phyloP scores from a whole-genome alignment of 2,797 vertebrate species.

The Rhynchonycteris naso region DNA sequence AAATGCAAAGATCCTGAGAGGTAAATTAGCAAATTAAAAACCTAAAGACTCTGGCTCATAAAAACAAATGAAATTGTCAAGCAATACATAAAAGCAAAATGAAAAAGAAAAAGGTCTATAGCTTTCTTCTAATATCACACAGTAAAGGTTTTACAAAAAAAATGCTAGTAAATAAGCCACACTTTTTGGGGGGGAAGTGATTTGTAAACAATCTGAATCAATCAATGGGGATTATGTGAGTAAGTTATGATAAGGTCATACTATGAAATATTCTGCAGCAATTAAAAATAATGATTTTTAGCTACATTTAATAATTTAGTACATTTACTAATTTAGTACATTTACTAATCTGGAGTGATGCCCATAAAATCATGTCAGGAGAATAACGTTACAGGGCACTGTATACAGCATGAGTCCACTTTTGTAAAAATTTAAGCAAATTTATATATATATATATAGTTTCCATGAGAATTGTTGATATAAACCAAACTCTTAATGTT shows the following conservation, averaged over 20 bases:
- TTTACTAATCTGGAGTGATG: background rate
- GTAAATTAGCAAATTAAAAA: background rate
- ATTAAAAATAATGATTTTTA: background rate
- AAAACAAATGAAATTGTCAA: background rate
- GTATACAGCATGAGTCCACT: background rate
- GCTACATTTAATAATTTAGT: background rate
- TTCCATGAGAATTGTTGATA: background rate
- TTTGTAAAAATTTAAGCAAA: background rate
- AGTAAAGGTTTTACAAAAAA: background rate
- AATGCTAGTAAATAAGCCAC: background rate
- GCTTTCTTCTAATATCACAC: background rate
- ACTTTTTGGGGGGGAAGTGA: background rate
- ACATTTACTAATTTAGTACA: background rate
- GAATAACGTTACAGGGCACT: background rate
- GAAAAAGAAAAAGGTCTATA: background rate
- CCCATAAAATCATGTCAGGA: background rate
- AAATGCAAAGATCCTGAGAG: background rate
- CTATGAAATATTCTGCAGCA: background rate
- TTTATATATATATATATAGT: background rate
- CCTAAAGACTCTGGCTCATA: background rate
- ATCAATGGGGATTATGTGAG: background rate
- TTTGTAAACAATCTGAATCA: background rate
- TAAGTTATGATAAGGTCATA: constrained; percentile 11
- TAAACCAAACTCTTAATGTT: constrained; percentile 22
- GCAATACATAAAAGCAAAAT: background rate